Base-by-base conservation (phyloP, 2,797 vertebrate genomes). In the Australoheros facetus region DNA sequence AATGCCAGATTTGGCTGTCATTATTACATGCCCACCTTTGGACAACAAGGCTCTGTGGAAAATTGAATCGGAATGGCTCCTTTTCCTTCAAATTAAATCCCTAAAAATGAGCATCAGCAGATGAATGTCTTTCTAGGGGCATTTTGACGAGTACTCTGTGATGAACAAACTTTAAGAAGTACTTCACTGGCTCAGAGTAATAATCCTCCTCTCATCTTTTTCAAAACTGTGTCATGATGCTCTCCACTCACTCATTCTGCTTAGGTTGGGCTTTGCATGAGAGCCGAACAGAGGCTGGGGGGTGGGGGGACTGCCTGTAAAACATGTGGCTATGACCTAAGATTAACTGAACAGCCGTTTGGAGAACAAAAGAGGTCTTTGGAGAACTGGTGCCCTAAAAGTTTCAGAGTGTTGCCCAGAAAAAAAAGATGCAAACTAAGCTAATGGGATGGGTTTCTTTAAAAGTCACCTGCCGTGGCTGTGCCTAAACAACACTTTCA, bases 121-220 rank as follows among this genome's bases (percentile, higher is more conserved):
- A 56, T 78, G 82, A 64, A 78, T 56, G 64, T 64, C 72, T 79
- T 77, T 77, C 72, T 28, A 17, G 34, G 37, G 76, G 30, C 54
- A 72, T 26, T 84, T 79, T 77, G 66, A 81, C 23, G 16, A 82
- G 60, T 37, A 51, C 48, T 73, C 76, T 60, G 74, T 77, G 70
- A 73, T 60, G 51, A 69, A 73, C 34, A 80, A 85, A 82, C 71
- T 82, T 83, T 59, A 75, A 82, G 75, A 78, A 74, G 59, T 28
- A 64, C 30, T 39, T 64, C 51, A 72, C 56, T 42, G 76, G 78
- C 75, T 88, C 78, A 77, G 60, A 64, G 59, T 82, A 84, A 85
- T 90, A 88, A 90, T 81, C 77, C 80, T 53, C 82, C 58, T 85
- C 57, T 78, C 77, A 80, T 88, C 72, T 59, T 83, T 78, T 66